Base-by-base conservation (phyloP, 2,888 invertebrate species). In the Dasypolia templi region DNA sequence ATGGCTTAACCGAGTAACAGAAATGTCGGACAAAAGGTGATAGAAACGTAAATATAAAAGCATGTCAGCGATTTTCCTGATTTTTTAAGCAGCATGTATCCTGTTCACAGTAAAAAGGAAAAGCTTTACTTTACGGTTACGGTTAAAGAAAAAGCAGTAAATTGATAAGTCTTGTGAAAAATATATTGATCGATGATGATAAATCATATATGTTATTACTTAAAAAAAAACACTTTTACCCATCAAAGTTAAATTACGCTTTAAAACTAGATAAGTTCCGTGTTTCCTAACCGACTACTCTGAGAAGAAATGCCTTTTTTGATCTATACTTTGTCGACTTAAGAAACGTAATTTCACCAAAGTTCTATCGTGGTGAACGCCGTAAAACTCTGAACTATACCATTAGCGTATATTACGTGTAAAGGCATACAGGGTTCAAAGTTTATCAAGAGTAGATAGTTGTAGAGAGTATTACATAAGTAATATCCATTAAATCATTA, bases 381-480 rank as follows among this genome's bases (percentile, higher is more conserved):
- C 17, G 22, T 29, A 22, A 49, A 68, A 0, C 29, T 53, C 0
- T 22, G 17, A 19, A 39, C 6, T 51, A 12, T 12, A 42, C 14
- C 22, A 55, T 73, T 26, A 39, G 46, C 17, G 22, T 44, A 46
- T 14, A 56, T 56, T 67, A 67, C 77, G 14, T 35, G 44, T 49
- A 56, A 44, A 63, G 12, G 17, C 11, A 7, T 55, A 22, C 0
- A 46, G 22, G 53, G 72, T 49, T 75, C 75, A 75, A 75, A 79
- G 80, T 72, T 75, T 61, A 79, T 46, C 72, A n/a, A 42, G 11
- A 61, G 17, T 53, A 75, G 71, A 46, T 39, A 59, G 51, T 32
- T 55, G 79, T n/a, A 72, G 46, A 55, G 46, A 53, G 7, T 51
- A 51, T 79, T 75, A 72, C 22, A 26, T 79, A 75, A 79, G 59